phyloP scores from a whole-genome alignment of 1,140 invertebrate species.

The Drosophila melanogaster region Release_6_plus_ISO1_MT NT_037436.4:9724001-9724500 shows the following conservation, averaged over 20 bases:
- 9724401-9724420: slow-evolving; percentile 91
- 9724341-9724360: slow-evolving; percentile 90
- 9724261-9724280: slow-evolving; percentile 93
- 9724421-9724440: slow-evolving; percentile 87
- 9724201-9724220: slow-evolving; percentile 92
- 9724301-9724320: slow-evolving; percentile 89
- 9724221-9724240: slow-evolving; percentile 95
- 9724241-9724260: slow-evolving; percentile 94
- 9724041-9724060: slow-evolving; percentile 95
- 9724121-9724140: slow-evolving; percentile 96
- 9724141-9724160: slow-evolving; percentile 96
- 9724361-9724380: slow-evolving; percentile 91
- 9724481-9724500: slow-evolving; percentile 85
- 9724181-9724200: slow-evolving; percentile 93
- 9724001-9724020: slow-evolving; percentile 97
- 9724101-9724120: slow-evolving; percentile 94
- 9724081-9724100: slow-evolving; percentile 97
- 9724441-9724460: slow-evolving; percentile 76
- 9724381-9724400: slow-evolving; percentile 90
- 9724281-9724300: slow-evolving; percentile 95
- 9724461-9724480: slow-evolving; percentile 76
- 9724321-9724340: slow-evolving; percentile 87
- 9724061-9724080: slow-evolving; percentile 98
- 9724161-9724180: slow-evolving; percentile 94
- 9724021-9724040: slow-evolving; percentile 96